Evolutionary conservation across 2,888 invertebrate genomes (phyloP).

Genomic region (Drosophila meridiana): DNA sequence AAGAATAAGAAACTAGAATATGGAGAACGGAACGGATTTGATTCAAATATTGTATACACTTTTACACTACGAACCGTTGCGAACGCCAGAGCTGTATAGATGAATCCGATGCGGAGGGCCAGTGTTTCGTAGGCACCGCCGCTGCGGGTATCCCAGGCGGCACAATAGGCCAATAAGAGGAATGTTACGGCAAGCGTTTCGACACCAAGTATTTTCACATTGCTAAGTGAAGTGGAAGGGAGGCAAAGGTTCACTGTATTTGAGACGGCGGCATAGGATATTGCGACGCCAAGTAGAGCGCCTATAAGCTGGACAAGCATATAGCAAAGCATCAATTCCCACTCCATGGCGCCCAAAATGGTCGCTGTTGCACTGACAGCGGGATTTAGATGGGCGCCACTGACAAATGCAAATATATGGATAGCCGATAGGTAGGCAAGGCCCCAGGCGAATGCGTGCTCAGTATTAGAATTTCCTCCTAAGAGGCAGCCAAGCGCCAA

Average conservation of each 20-base stretch:
- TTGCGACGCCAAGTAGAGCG: slow-evolving; percentile 4
- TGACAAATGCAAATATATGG: slow-evolving; percentile 36
- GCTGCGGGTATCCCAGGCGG: slow-evolving; percentile 45
- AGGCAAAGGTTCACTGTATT: background rate
- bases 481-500: slow-evolving; percentile 27
- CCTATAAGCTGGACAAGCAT: slow-evolving; percentile 41
- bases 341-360: slow-evolving; percentile 34
- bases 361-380: slow-evolving; percentile 36
- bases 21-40: background rate
- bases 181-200: slow-evolving; percentile 17
- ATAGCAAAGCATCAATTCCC: slow-evolving; percentile 44
- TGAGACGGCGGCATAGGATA: background rate
- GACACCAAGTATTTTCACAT: background rate
- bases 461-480: background rate
- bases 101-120: slow-evolving; percentile 39
- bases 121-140: slow-evolving; percentile 19
- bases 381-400: slow-evolving; percentile 55
- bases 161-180: slow-evolving; percentile 36
- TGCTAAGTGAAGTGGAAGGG: too few species aligned
- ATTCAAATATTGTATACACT: background rate
- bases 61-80: slow-evolving; percentile 28
- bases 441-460: slow-evolving; percentile 38
- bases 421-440: slow-evolving; percentile 25
- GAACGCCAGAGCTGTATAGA: slow-evolving; percentile 10
- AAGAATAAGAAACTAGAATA: too few species aligned